A percentile compares a stretch with the other conserved stretches of the same genome.
Conservation (phyloP, 2,888 invertebrate species). For the Drosophila ustulata region DNA sequence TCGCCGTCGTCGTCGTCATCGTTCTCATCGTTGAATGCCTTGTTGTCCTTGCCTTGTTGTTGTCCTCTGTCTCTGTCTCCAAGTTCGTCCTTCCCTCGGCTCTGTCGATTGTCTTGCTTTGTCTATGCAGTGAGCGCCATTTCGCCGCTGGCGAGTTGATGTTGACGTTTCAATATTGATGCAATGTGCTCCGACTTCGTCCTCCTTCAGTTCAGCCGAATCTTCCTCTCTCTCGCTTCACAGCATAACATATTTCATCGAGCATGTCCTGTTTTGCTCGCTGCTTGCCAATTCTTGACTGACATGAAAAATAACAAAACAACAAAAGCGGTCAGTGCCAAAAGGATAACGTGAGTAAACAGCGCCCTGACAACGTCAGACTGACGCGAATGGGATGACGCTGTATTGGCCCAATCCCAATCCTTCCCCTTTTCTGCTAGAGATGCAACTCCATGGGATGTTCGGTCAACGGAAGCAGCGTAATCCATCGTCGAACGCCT, state of each 20-base stretch:
- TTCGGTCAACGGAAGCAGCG: constrained; percentile 56
- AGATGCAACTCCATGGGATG: constrained; percentile 6
- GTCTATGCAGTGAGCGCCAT: constrained; percentile 66
- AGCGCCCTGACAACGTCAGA: constrained; percentile 57
- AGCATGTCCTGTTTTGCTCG: constrained; percentile 67
- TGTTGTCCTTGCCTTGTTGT: constrained; percentile 25
- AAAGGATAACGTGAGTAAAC: constrained; percentile 68
- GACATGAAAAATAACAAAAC: constrained; percentile 81
- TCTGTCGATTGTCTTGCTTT: constrained; percentile 26
- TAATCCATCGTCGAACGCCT: constrained; percentile 75
- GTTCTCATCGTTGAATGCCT: constrained; percentile 29
- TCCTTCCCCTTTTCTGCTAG: not conserved
- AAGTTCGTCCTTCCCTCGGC: constrained; percentile 8
- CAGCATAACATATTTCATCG: constrained; percentile 71
- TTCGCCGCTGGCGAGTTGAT: constrained; percentile 77
- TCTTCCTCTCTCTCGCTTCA: constrained; percentile 1
- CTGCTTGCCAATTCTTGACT: constrained; percentile 76
- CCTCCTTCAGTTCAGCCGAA: constrained; percentile 1
- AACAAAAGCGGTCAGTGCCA: constrained; percentile 75
- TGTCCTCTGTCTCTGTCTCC: constrained; percentile 3
- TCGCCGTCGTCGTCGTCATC: constrained; percentile 23
- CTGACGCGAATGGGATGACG: constrained; percentile 46
- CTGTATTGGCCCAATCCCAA: constrained; percentile 36
- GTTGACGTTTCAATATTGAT: constrained; percentile 82
- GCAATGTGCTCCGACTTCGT: constrained; percentile 69